Evolutionary conservation across 2,888 invertebrate genomes (phyloP).

Genomic region (Lasioglossum calceatum): DNA sequence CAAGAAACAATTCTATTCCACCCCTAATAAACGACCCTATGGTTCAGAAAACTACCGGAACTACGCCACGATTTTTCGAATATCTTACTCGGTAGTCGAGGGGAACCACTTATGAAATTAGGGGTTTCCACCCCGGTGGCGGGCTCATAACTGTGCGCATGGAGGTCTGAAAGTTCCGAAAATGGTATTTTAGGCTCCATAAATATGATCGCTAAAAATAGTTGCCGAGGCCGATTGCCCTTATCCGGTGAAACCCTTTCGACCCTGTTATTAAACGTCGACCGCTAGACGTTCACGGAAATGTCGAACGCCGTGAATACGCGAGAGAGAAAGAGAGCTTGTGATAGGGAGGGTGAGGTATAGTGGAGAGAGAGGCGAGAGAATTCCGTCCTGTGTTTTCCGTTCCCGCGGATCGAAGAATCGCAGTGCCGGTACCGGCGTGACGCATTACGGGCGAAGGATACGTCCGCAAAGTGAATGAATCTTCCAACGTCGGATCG

Average conservation of each 20-base stretch:
- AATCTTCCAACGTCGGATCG: constrained; percentile 57
- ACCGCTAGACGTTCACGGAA: not conserved
- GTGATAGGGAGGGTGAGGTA: not conserved
- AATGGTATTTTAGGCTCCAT: not conserved
- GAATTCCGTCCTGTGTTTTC: constrained; percentile 40
- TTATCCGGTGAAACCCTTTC: not conserved
- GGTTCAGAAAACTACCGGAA: not conserved
- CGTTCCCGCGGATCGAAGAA: constrained; percentile 61
- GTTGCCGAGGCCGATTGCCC: constrained; percentile 4
- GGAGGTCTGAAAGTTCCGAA: not conserved
- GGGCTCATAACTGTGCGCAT: not conserved
- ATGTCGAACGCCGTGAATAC: not conserved
- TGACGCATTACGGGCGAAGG: constrained; percentile 60
- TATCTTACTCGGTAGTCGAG: not conserved
- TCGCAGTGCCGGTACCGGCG: constrained; percentile 22
- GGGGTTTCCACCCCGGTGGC: not conserved
- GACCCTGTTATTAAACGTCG: constrained; percentile 7
- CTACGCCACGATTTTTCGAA: not conserved
- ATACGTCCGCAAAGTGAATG: constrained; percentile 57
- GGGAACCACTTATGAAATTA: not conserved
- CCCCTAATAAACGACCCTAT: not conserved
- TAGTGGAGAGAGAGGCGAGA: not conserved
- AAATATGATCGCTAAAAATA: constrained; percentile 7
- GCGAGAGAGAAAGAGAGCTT: not conserved
- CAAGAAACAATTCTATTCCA: not conserved